phyloP scores from a whole-genome alignment of 2,888 invertebrate species.

The Beris morrisii region DNA sequence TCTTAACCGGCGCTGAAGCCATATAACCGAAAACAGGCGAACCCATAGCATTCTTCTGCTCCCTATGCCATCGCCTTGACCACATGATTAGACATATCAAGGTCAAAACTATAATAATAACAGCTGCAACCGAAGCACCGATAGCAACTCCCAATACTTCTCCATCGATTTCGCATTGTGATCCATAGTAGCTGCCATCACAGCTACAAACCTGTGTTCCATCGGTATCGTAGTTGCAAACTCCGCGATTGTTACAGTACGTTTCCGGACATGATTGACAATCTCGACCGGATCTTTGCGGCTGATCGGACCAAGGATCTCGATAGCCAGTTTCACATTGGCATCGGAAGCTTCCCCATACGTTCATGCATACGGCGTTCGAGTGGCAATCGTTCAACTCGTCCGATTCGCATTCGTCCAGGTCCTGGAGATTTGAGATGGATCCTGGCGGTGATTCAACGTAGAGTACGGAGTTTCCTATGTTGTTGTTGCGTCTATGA shows the following conservation, averaged over 20 bases:
- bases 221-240: slow-evolving; percentile 76
- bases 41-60: slow-evolving; percentile 77
- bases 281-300: slow-evolving; percentile 69
- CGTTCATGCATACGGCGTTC: slow-evolving; percentile 76
- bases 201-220: slow-evolving; percentile 63
- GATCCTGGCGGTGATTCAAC: slow-evolving; percentile 81
- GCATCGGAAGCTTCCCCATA: slow-evolving; percentile 75
- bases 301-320: slow-evolving; percentile 72
- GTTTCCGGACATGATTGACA: slow-evolving; percentile 77
- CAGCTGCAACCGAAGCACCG: slow-evolving; percentile 85
- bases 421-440: slow-evolving; percentile 73
- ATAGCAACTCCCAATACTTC: slow-evolving; percentile 90
- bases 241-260: slow-evolving; percentile 82
- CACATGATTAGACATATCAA: slow-evolving; percentile 86
- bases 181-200: slow-evolving; percentile 83
- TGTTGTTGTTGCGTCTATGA: slow-evolving; percentile 79
- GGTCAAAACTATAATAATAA: slow-evolving; percentile 85
- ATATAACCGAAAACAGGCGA: slow-evolving; percentile 88
- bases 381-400: slow-evolving; percentile 85
- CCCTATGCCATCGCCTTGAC: slow-evolving; percentile 90
- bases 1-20: slow-evolving; percentile 73
- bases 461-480: slow-evolving; percentile 83
- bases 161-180: slow-evolving; percentile 87
- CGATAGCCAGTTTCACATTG: slow-evolving; percentile 73
- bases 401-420: slow-evolving; percentile 81